Base-by-base conservation (phyloP, 2,797 vertebrate species). In the Hipposideros larvatus region DNA sequence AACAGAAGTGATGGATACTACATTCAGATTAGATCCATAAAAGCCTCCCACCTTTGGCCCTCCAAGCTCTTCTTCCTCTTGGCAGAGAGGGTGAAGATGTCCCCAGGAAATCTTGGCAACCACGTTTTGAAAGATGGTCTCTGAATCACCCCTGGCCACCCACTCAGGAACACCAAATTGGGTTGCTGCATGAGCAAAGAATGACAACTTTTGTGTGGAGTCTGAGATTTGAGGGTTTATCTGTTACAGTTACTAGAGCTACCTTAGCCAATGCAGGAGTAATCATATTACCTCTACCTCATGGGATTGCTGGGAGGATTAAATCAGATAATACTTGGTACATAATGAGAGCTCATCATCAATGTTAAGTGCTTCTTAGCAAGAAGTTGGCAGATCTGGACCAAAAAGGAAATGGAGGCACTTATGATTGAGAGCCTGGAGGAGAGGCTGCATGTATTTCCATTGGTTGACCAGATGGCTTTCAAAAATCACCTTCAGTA, bases 401-500 rank as follows among this genome's bases (percentile, higher is more conserved):
- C 22, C 22, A 3, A 22, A n/a, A 70, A 94, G 37, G 41, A 90
- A 78, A 59, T 2, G 5, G 74, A 80, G 34, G 16, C 19, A 46
- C 24, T 78, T 82, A 24, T 14, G 11, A 87, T 43, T n/a, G 11
- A 78, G 90, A 83, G 14, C 48, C 46, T 21, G 10, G 41, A 91
- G 48, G n/a, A 24, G 0, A 13, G 3, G 66, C 13, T 57, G 6
- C 1, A 73, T 0, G 0, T 7, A 77, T 57, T 74, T 92, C 55
- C 14, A 88, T 0, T 34, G 34, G 15, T 28, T 77, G 28, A 70
- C 31, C 65, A 91, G 41, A 61, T 43, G 59, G 15, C 46, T 94
- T 89, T 86, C 22, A 91, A 96, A 93, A 96, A 4, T 71, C n/a
- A 65, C 41, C 57, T 82, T 80, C 66, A 79, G 26, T 59, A 37